Percentiles rank a stretch among this genome's conserved stretches.
Evolutionary conservation across 2,113 vertebrate species (phyloP).

Genomic region (Condylura cristata): DNA sequence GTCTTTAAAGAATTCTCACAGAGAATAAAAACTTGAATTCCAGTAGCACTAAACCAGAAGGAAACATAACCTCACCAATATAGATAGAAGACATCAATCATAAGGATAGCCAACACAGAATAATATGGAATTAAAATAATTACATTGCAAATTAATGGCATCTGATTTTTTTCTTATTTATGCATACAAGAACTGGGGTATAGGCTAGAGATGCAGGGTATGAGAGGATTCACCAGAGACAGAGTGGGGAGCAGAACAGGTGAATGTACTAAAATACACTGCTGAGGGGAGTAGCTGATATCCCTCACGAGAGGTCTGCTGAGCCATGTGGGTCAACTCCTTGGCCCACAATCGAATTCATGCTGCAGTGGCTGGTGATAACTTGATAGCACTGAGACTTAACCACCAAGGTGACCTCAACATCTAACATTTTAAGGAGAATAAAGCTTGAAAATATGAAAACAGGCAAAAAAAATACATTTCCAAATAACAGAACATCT

Average conservation of each 20-base stretch:
- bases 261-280: no score
- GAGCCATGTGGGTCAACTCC: no score
- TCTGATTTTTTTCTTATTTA: not conserved
- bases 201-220: not conserved
- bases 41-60: not conserved
- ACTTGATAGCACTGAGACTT: no score
- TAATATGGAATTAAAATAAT: not conserved
- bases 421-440: not conserved
- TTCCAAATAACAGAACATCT: not conserved
- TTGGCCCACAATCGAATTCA: no score
- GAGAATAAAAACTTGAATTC: no score
- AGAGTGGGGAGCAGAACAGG: no score
- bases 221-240: no score
- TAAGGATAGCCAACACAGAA: not conserved
- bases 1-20: not conserved
- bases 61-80: not conserved
- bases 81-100: not conserved
- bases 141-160: not conserved
- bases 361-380: no score
- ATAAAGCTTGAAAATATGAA: not conserved
- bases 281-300: no score
- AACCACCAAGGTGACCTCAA: no score
- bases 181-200: no score
- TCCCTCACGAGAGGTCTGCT: no score
- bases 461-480: not conserved